Conservation (phyloP, 2,113 vertebrate genomes). For the Scolopax mira region DNA sequence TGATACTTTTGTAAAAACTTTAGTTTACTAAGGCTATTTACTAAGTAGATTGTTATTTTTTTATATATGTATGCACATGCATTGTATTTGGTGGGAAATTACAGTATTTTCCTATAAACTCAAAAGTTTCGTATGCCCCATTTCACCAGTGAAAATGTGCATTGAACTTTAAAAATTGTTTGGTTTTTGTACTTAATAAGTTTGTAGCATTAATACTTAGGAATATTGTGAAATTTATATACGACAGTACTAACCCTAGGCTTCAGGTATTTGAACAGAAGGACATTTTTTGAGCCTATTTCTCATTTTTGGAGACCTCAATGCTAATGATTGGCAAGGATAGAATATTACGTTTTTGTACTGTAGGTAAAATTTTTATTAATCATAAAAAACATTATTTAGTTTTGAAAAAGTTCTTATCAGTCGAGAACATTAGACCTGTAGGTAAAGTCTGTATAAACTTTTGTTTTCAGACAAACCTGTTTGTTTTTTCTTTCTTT, state of each 20-base stretch:
- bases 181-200: not conserved
- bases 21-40: not conserved
- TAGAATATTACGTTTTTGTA: not conserved
- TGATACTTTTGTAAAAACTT: not conserved
- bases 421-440: not conserved
- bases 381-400: rapidly evolving
- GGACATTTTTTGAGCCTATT: not conserved
- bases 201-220: not conserved
- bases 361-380: not conserved
- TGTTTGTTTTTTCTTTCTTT: constrained; percentile 13
- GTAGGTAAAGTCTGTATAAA: not conserved
- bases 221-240: not conserved
- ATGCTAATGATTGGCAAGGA: not conserved
- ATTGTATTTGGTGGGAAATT: not conserved
- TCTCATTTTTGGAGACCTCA: not conserved
- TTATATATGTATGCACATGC: rapidly evolving
- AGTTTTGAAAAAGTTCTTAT: not conserved
- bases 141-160: not conserved
- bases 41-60: not conserved
- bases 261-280: not conserved
- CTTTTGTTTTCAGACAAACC: constrained; percentile 1
- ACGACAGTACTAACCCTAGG: not conserved
- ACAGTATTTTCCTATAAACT: not conserved
- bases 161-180: not conserved
- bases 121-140: rapidly evolving